Evolutionary conservation across 2,797 vertebrate genomes (phyloP), one percentile per base, ranked within the genome.

Genomic region (Corythornis leucogaster): DNA sequence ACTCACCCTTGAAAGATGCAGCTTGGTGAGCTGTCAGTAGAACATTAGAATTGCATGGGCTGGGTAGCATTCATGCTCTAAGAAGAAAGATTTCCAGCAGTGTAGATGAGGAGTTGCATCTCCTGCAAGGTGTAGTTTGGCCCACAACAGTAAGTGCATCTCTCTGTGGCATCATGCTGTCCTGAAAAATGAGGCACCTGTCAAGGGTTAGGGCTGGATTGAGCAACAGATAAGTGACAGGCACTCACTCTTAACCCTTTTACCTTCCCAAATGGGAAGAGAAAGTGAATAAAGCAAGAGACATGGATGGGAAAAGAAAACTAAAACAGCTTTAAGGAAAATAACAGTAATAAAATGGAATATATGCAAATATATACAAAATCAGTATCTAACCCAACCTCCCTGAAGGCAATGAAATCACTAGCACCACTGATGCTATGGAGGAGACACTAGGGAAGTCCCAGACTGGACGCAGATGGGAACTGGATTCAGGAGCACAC

Each of bases 121-220:
- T 77, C 20, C 43, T 4, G 2, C 19, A 53, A 62, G 57, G 14
- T 46, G 17, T 15, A 33, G 22, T 14, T 51, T 55, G 66, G 45
- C 45, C 46, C 21, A 26, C 16, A 31, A 11, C 26, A 78, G 13
- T 11, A 46, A 73, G 30, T 1, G 2, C n/a, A 58, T 46, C 35
- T 18, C 53, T 69, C 51, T 31, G 10, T 0, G 0, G 31, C 57
- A 35, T 62, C 35, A 21, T 0, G 1, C 4, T 0, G 0, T 35
- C 35, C 42, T 63, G 38, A 8, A 50, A 73, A 59, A 74, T 8
- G 19, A 66, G 38, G 62, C 6, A 76, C 5, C 19, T 55, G 54
- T 53, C 28, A 53, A 53, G 28, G 28, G 51, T 53, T 53, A 30
- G 11, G 28, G 28, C 53, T 54, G 30, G 30, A 18, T 30, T 26